Base-by-base conservation (phyloP, 1,140 invertebrate species). In the Drosophila eugracilis region DNA sequence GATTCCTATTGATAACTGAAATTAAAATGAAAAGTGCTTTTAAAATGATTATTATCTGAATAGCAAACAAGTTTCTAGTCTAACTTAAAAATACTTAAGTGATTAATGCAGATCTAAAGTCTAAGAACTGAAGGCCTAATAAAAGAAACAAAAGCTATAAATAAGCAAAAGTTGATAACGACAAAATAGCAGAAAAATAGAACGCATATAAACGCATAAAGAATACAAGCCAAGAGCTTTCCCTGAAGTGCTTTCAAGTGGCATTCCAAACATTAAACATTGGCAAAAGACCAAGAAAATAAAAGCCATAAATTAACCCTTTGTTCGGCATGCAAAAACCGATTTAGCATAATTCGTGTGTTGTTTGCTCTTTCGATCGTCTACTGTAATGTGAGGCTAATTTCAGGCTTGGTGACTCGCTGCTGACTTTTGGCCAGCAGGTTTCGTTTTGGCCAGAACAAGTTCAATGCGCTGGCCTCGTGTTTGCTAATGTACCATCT, bases 391-490 rank as follows among this genome's bases (percentile, higher is more conserved):
- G 55, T 65, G 30, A 45, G n/a, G n/a, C n/a, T n/a, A n/a, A 37
- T 37, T n/a, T 65, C 7, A 30, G 22, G 24, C 14, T 26, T 19
- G 39, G 17, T 9, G 53, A 26, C 53, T 30, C 21, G 42, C 36
- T 26, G 45, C 58, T 22, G 30, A 49, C 17, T 67, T 57, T 70
- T 57, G 49, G 50, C 65, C 66, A 70, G 48, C 66, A 70, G 42
- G 65, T 70, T 57, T 70, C 66, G 65, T 70, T 70, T 70, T 69
- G 63, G 26, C 49, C 39, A 67, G 65, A 55, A 45, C 66, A 70
- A 70, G 66, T 70, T 70, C 66, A 70, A 57, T 70, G 66, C 50
- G 66, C 66, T 57, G 66, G 66, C 65, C 66, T 70, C 65, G 65
- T 47, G 50, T 22, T 48, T 57, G 65, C 37, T 44, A 59, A 22